A percentile compares a stretch with the other conserved stretches of the same genome.
phyloP scores from a whole-genome alignment of 2,797 vertebrate species.

The Semotilus atromaculatus region DNA sequence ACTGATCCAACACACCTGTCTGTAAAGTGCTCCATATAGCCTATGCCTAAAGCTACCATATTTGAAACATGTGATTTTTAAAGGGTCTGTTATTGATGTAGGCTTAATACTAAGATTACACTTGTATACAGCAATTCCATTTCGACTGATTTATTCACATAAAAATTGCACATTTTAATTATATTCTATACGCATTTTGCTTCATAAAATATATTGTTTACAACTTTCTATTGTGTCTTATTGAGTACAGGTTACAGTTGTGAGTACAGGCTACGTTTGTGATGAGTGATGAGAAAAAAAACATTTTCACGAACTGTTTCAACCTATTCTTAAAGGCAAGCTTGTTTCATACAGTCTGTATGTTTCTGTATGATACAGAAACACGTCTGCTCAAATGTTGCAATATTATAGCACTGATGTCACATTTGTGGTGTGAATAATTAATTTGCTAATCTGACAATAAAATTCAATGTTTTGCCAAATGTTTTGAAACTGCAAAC shows the following conservation, averaged over 20 bases:
- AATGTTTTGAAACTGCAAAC: background rate
- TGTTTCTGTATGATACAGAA: no score
- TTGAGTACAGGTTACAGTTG: background rate
- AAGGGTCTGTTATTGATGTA: no score
- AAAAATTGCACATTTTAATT: background rate
- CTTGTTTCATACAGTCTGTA: no score
- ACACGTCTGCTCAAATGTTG: background rate
- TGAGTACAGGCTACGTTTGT: background rate
- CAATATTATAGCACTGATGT: constrained; percentile 16
- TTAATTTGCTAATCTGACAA: background rate
- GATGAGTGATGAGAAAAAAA: background rate
- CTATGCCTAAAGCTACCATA: no score
- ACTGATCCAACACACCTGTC: no score
- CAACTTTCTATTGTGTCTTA: background rate
- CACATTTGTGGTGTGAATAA: constrained; percentile 24
- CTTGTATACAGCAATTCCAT: no score
- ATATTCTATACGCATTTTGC: background rate
- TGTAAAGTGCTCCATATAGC: no score
- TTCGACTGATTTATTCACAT: no score
- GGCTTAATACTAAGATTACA: no score
- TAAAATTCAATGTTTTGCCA: background rate
- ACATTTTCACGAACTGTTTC: background rate
- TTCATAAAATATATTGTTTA: background rate
- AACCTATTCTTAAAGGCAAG: background rate
- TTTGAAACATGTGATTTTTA: no score